Base-by-base conservation (phyloP, 2,797 vertebrate genomes). In the Brotula barbata region DNA sequence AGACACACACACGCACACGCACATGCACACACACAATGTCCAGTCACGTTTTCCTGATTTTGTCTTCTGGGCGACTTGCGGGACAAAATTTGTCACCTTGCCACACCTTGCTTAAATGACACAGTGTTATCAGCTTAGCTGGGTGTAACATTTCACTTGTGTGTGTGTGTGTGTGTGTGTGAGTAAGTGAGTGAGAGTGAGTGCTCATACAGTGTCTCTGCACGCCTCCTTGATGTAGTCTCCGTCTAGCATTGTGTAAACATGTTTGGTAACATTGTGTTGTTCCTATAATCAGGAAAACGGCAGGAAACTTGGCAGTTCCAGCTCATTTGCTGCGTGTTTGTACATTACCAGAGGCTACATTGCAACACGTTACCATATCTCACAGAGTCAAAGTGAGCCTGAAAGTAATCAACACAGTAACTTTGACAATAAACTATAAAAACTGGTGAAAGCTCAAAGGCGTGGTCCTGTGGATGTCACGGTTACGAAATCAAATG, bases 141-240 rank as follows among this genome's bases (percentile, higher is more conserved):
- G 16, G 9, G 56, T 65, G 37, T 65, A 59, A 44, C 55, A 23
- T 68, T 62, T 56, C 43, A 54, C 49, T 8, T 17, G 1, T 0
- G 3, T 46, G 39, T 17, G 16, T 31, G 23, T 31, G 5, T 31
- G 20, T 15, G 3, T 46, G 39, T 17, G 16, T 31, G 23, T 31
- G 5, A 16, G 20, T 15, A n/a, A n/a, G n/a, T n/a, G 2, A 3
- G 39, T 17, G 6, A 4, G 7, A 0, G 1, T 2, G 1, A 3
- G 6, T 56, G 19, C 44, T 14, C 6, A n/a, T 11, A 33, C 31
- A 33, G 20, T 23, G 6, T 19, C 6, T 19, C 0, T 31, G 39
- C 44, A 45, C 48, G 19, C 13, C 40, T 33, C 1, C 28, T 13
- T 13, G 10, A 46, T 43, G 16, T 9, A 20, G 20, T 20, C 33